Evolutionary conservation across 2,888 invertebrate species (phyloP), one percentile per base, ranked within the genome.

Genomic region (Leptopilina syphax): DNA sequence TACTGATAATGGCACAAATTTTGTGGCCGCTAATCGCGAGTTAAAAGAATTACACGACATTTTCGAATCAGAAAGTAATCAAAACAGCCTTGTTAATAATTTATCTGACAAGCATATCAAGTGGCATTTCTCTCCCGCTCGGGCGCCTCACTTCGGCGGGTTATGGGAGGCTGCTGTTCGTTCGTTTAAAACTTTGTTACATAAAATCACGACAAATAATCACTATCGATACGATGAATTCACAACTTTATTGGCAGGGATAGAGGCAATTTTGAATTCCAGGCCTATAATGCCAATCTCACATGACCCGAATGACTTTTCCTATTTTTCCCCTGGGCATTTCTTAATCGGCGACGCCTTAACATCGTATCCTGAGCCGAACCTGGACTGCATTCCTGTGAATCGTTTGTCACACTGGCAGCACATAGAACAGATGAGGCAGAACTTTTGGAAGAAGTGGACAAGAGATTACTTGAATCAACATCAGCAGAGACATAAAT

Each of bases 1-100:
- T 12, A 57, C 76, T 1, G 76, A 76, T 24, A 76, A 76, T n/a
- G 76, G 76, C 12, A 76, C 76, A 9, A 34, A 57, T 13, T 76
- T 76, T 27, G 60, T 76, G 7, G 41, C 27, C 57, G 76, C 76
- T 7, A 34, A 76, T 44, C 50, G 57, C n/a, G 57, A 76, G 9
- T 76, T 76, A 76, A 60, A 60, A 60, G 18, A n/a, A n/a, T 60
- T 60, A 18, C n/a, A n/a, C 7, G n/a, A 7, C 18, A 60, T 60
- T 60, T 60, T 60, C 7, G 60, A 60, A 7, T 18, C 7, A 60
- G 60, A 60, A 60, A n/a, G 0, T 1, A 60, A 3, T 60, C 60
- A 18, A 60, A 60, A n/a, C 5, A 60, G 6, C 2, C 24, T 60
- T 7, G 18, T 60, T 60, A n/a, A 13, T 18, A 60, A 18, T 7